Evolutionary conservation across 2,888 invertebrate species (phyloP).

Genomic region (Mesorhabditis belari): DNA sequence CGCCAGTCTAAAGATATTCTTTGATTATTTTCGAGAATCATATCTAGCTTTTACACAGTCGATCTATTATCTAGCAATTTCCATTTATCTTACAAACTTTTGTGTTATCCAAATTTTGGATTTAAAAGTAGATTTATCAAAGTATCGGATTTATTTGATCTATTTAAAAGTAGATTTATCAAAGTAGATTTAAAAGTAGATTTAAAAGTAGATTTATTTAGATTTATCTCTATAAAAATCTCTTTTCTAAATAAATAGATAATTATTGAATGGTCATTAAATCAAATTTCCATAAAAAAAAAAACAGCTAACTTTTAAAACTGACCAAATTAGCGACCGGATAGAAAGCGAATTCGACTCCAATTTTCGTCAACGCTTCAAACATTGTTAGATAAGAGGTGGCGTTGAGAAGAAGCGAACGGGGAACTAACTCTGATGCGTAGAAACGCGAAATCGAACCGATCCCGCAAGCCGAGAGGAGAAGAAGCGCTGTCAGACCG

Average conservation of each 20-base stretch:
- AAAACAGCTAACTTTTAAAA: background rate
- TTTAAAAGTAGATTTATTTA: too few species aligned
- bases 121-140: too few species aligned
- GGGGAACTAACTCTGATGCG: constrained; percentile 24
- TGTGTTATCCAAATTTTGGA: too few species aligned
- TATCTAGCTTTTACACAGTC: background rate
- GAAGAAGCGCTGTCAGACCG: constrained; percentile 13
- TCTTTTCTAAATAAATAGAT: too few species aligned
- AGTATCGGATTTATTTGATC: background rate
- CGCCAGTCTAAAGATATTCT: constrained; percentile 11
- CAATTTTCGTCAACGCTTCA: constrained; percentile 19
- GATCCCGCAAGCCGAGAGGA: constrained; percentile 22
- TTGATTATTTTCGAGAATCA: background rate
- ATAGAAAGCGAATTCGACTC: constrained; percentile 19
- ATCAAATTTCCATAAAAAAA: too few species aligned
- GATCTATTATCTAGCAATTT: too few species aligned
- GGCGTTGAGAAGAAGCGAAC: constrained; percentile 16
- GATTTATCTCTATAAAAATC: too few species aligned
- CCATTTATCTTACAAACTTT: too few species aligned
- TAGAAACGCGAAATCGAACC: constrained; percentile 28
- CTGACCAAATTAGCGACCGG: constrained; percentile 23
- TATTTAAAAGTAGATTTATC: background rate
- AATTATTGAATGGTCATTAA: background rate
- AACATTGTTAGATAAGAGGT: constrained; percentile 18
- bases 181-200: too few species aligned